Percentiles rank a stretch among this genome's conserved stretches.
Evolutionary conservation across 2,113 vertebrate genomes (phyloP).

Genomic region (Sceloporus undulatus): DNA sequence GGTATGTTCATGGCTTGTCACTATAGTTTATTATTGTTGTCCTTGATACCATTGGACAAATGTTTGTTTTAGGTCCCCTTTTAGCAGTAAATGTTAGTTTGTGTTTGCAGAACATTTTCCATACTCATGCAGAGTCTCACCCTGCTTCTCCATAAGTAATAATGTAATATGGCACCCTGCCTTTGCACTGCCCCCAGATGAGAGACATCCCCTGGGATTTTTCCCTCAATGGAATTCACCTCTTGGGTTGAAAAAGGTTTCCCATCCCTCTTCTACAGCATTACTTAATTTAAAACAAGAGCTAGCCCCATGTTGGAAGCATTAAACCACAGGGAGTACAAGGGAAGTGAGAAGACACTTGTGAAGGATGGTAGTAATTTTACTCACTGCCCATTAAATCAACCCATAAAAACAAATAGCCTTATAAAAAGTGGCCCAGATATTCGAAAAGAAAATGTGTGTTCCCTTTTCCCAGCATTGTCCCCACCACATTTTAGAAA

Average conservation of each 20-base stretch:
- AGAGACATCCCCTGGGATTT: neutral
- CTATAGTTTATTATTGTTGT: fast-evolving
- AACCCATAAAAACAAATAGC: slow-evolving; percentile 40
- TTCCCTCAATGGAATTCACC: neutral
- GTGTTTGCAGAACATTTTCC: neutral
- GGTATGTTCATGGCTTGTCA: neutral
- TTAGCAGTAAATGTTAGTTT: fast-evolving
- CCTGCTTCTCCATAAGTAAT: neutral
- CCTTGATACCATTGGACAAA: neutral
- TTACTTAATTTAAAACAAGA: neutral
- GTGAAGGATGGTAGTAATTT: neutral
- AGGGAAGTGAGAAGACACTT: fast-evolving
- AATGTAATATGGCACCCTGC: neutral
- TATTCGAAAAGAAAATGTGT: slow-evolving; percentile 19
- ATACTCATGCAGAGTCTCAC: too few relatives aligned
- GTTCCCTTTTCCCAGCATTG: neutral
- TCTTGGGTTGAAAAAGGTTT: neutral
- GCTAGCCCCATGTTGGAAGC: fast-evolving
- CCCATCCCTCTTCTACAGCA: neutral
- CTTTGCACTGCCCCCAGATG: neutral
- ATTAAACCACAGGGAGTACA: fast-evolving
- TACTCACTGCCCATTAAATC: slow-evolving; percentile 6
- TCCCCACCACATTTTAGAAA: neutral
- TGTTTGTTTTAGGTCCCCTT: neutral
- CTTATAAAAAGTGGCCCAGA: slow-evolving; percentile 23